These are phyloP conservation scores for Discoglossus pictus DNA, from an alignment of 2,797 vertebrate genomes.

Conservation along the genomic window DNA sequence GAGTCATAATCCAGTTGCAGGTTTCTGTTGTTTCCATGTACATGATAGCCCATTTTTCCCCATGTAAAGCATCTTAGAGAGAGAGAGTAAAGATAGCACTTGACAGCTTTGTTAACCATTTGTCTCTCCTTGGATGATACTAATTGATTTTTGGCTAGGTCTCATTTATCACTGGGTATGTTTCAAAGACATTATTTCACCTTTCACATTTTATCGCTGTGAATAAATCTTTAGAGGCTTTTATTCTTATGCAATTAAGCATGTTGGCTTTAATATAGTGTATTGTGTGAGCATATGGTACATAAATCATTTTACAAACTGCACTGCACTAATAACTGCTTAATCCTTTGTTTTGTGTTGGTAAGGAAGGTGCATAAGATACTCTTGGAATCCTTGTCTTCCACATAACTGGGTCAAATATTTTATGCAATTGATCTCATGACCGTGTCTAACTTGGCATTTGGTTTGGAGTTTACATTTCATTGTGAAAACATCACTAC, in stretches of 20 bases:
- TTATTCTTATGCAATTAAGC: constrained; percentile 21
- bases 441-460: background rate
- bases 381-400: too few species aligned
- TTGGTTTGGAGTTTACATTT: too few species aligned
- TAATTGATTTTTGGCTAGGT: constrained; percentile 47
- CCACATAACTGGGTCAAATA: constrained; percentile 1
- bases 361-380: too few species aligned
- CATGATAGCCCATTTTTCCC: background rate
- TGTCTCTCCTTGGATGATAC: constrained; percentile 25
- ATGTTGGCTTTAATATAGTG: constrained; percentile 1
- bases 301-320: too few species aligned
- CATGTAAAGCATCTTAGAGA: background rate
- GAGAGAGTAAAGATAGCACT: background rate
- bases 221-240: background rate
- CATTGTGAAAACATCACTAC: too few species aligned
- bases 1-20: too few species aligned
- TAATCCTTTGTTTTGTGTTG: too few species aligned
- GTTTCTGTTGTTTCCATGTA: too few species aligned
- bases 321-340: too few species aligned
- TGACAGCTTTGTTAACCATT: background rate
- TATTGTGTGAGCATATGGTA: constrained; percentile 18
- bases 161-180: background rate
- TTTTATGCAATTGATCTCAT: constrained; percentile 13
- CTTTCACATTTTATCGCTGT: constrained; percentile 3
- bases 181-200: constrained; percentile 25